Conservation (phyloP, 2,888 invertebrate genomes). For the Drosophila eohydei region DNA sequence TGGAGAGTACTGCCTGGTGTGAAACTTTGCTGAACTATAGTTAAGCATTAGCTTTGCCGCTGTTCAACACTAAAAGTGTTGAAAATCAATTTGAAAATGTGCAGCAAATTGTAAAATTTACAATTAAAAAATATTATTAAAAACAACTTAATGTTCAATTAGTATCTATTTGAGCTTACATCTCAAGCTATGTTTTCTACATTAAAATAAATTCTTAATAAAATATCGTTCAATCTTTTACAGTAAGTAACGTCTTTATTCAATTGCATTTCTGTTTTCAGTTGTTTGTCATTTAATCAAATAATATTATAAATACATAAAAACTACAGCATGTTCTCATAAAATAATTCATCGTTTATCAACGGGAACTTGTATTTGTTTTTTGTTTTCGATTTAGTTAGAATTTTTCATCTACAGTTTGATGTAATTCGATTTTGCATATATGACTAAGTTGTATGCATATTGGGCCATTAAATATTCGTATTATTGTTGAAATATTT, state of each 20-base stretch:
- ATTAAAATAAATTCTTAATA: not conserved
- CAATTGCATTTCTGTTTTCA: conserved; percentile 36
- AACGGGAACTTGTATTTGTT: conserved; percentile 27
- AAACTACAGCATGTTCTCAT: conserved; percentile 44
- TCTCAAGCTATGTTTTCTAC: not conserved
- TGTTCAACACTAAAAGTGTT: not conserved
- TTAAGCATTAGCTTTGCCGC: not conserved
- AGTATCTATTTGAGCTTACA: not conserved
- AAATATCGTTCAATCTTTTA: conserved; percentile 19
- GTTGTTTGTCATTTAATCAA: conserved; percentile 45
- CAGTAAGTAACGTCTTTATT: conserved; percentile 71
- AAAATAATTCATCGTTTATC: conserved; percentile 16
- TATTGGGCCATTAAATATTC: conserved; percentile 64
- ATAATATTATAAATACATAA: conserved; percentile 51
- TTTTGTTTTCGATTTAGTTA: conserved; percentile 16
- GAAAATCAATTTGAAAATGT: not conserved
- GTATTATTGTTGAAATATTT: conserved; percentile 60
- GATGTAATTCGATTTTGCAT: conserved; percentile 21
- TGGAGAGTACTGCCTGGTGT: not conserved
- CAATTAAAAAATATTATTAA: not conserved
- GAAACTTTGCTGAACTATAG: not conserved
- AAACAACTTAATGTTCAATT: not conserved
- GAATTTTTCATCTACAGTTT: conserved; percentile 37
- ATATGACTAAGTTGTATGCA: conserved; percentile 45
- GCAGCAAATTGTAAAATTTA: not conserved